phyloP scores from a whole-genome alignment of 2,113 vertebrate species.

The Martes martes region DNA sequence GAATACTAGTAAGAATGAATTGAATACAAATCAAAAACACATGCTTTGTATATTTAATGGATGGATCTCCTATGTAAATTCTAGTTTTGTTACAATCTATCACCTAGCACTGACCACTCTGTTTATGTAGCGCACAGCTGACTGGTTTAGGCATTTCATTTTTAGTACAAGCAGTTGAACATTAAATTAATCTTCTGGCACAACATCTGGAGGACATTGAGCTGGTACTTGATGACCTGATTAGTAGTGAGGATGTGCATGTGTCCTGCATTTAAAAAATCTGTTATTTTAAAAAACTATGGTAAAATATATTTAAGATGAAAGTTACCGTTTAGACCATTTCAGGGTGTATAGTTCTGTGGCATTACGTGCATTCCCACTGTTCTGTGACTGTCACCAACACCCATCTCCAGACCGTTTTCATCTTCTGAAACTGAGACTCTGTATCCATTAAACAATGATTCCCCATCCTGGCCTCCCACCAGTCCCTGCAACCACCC shows the following conservation, averaged over 20 bases:
- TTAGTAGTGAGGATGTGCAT: neutral
- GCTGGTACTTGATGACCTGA: neutral
- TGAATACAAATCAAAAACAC: conserved; percentile 27
- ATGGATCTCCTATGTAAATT: neutral
- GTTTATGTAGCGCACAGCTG: neutral
- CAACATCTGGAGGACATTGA: neutral
- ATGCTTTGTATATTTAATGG: neutral
- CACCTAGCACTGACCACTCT: neutral
- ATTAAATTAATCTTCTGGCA: neutral
- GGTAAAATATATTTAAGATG: neutral
- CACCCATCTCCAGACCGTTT: neutral
- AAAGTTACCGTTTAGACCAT: neutral
- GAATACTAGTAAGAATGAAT: neutral
- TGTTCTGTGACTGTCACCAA: neutral
- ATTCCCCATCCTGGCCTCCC: neutral
- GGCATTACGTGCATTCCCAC: neutral
- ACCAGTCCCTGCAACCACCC: neutral
- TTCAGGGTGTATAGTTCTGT: neutral
- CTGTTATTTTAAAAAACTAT: neutral
- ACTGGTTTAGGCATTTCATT: neutral
- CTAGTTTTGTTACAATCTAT: neutral
- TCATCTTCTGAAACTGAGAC: neutral
- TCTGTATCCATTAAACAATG: neutral
- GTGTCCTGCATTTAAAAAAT: neutral
- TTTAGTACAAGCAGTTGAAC: neutral